These are phyloP conservation scores for Synergus gifuensis DNA, from an alignment of 2,888 invertebrate species.

Conservation along the genomic window DNA sequence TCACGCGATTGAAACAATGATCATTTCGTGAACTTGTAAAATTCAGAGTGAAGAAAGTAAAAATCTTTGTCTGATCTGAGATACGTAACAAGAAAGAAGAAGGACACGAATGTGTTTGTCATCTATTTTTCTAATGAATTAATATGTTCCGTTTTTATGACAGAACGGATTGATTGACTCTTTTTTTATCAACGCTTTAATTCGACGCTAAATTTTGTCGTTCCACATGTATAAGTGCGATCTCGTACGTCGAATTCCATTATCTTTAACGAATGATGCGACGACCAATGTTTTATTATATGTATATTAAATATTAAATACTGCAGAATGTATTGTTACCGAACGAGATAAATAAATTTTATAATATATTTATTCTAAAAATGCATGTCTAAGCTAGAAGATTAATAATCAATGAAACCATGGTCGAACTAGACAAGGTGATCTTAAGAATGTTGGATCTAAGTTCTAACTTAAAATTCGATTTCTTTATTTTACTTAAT, in stretches of 20 bases:
- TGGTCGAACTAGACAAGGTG: not conserved
- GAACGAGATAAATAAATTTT: slow-evolving; percentile 68
- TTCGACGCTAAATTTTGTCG: not conserved
- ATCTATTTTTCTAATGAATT: not conserved
- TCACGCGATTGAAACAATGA: not conserved
- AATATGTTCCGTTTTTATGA: not conserved
- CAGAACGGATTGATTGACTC: not conserved
- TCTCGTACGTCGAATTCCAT: slow-evolving; percentile 2
- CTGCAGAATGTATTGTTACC: slow-evolving; percentile 62
- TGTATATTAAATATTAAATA: slow-evolving; percentile 62
- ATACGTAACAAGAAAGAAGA: not conserved
- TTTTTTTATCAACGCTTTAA: not conserved
- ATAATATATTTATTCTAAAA: slow-evolving; percentile 62
- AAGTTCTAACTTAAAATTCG: no score
- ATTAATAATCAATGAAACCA: not conserved
- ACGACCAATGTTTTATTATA: slow-evolving; percentile 5
- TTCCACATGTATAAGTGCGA: slow-evolving; percentile 35
- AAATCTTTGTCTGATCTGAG: not conserved
- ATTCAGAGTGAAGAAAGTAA: not conserved
- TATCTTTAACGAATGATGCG: not conserved
- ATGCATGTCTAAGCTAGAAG: slow-evolving; percentile 36
- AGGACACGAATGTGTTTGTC: not conserved
- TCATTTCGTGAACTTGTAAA: not conserved
- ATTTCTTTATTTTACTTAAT: no score
- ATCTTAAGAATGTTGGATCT: no score